phyloP scores from a whole-genome alignment of 2,797 vertebrate species.

The Leptatherina wallacei region DNA sequence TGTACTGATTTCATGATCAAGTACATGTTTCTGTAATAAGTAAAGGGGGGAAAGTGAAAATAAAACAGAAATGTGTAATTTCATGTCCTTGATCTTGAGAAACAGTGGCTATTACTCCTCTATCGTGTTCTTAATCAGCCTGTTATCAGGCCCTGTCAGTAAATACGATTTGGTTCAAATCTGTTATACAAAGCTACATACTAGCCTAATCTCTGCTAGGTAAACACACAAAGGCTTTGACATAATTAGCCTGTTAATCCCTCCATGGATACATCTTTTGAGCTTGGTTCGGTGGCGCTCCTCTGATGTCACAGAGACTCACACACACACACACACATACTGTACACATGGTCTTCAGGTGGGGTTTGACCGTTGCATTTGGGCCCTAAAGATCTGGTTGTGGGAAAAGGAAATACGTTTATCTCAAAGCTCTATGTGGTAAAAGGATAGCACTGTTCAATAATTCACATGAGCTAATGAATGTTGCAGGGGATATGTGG shows the following conservation, averaged over 20 bases:
- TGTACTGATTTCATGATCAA: conserved; percentile 1
- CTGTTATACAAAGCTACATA: conserved; percentile 69
- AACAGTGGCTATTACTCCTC: conserved; percentile 52
- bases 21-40: conserved; percentile 16
- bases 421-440: conserved; percentile 83
- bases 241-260: conserved; percentile 78
- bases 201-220: conserved; percentile 75
- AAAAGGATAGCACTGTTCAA: conserved; percentile 90
- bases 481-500: conserved; percentile 90
- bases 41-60: conserved; percentile 49
- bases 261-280: conserved; percentile 48
- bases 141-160: conserved; percentile 68
- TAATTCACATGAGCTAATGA: conserved; percentile 92
- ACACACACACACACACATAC: not conserved
- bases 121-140: conserved; percentile 51
- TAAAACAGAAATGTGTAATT: conserved; percentile 44
- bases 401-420: conserved; percentile 83
- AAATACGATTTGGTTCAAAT: conserved; percentile 71
- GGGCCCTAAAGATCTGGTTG: conserved; percentile 75
- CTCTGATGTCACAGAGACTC: conserved; percentile 44
- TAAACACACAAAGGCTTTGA: conserved; percentile 70
- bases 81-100: conserved; percentile 41
- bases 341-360: conserved; percentile 21
- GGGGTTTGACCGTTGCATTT: conserved; percentile 55
- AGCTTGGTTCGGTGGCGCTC: conserved; percentile 47